Evolutionary conservation across 2,888 invertebrate species (phyloP), one percentile per base, ranked within the genome.

Genomic region (Aspidiotus rigidus): DNA sequence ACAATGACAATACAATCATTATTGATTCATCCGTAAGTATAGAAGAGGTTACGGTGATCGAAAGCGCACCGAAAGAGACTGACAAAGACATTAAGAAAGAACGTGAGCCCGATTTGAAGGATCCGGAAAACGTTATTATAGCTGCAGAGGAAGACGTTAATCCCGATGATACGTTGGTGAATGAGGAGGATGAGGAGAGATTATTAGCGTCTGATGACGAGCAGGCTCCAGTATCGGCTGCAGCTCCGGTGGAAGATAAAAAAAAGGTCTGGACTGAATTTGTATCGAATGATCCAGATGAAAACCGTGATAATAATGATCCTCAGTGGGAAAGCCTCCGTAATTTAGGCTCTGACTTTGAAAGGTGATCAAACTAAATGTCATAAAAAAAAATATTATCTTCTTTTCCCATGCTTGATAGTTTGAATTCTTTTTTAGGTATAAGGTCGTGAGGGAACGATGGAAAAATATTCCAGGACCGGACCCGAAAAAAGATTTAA

Each of bases 281-380:
- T 16, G 9, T 57, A 8, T 57, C 57, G 17, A 28, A 17, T 17
- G 69, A 69, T 63, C 56, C 54, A 5, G 63, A 69, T 0, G 69
- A 69, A 49, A 69, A 69, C 49, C 41, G 59, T 28, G 69, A 69
- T 15, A 69, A 69, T 55, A 57, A 69, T 15, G 69, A 69, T 57
- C 69, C 69, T 7, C 49, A 62, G 42, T 69, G 69, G 69, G 63
- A 69, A 41, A 63, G 42, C 49, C 15, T 69, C 8, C 62, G 57
- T n/a, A 62, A 69, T 49, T 15, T 69, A n/a, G 69, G 69, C 42
- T 44, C 16, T 11, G 63, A 69, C 42, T 69, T 41, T n/a, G 63
- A 63, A 54, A 69, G 63, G 69, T 69, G 62, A 56, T 42, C 40
- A n/a, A 11, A 3, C 49, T 49, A 3, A 49, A 49, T 49, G 10